Evolutionary conservation across 2,888 invertebrate species (phyloP).

Genomic region (Drepanosiphum platanoidis): DNA sequence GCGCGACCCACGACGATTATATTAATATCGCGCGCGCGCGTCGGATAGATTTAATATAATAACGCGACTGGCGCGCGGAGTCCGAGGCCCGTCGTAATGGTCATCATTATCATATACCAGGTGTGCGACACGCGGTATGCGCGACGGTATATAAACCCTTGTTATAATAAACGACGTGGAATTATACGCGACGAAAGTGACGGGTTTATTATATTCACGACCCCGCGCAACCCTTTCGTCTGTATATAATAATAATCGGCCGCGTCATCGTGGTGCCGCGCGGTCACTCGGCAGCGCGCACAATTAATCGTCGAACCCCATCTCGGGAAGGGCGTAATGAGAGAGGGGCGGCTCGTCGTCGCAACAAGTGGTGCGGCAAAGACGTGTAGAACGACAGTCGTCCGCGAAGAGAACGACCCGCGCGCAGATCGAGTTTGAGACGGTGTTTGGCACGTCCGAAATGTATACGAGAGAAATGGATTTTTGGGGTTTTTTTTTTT

Average conservation of each 20-base stretch:
- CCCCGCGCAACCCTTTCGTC: constrained; percentile 47
- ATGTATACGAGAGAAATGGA: too few species aligned
- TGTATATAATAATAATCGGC: constrained; percentile 15
- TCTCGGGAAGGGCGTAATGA: not conserved
- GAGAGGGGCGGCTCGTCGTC: not conserved
- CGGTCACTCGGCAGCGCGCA: constrained; percentile 31
- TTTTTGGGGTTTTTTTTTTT: too few species aligned
- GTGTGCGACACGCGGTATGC: not conserved
- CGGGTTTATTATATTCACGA: constrained; percentile 39
- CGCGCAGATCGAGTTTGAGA: too few species aligned
- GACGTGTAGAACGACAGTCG: too few species aligned
- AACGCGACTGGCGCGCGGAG: not conserved
- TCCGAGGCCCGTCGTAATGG: not conserved
- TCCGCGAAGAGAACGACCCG: not conserved
- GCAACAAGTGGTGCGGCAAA: too few species aligned
- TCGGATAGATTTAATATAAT: not conserved
- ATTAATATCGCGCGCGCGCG: not conserved
- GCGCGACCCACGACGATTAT: too few species aligned
- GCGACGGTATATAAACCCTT: not conserved
- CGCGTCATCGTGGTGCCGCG: not conserved
- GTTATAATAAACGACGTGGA: constrained; percentile 24
- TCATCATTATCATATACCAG: constrained; percentile 21
- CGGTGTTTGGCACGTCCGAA: too few species aligned
- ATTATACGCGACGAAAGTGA: constrained; percentile 22
- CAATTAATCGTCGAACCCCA: constrained; percentile 41